Percentiles rank a stretch among this genome's conserved stretches.
Evolutionary conservation across 2,113 vertebrate genomes (phyloP).

Genomic region (Dasyprocta punctata): DNA sequence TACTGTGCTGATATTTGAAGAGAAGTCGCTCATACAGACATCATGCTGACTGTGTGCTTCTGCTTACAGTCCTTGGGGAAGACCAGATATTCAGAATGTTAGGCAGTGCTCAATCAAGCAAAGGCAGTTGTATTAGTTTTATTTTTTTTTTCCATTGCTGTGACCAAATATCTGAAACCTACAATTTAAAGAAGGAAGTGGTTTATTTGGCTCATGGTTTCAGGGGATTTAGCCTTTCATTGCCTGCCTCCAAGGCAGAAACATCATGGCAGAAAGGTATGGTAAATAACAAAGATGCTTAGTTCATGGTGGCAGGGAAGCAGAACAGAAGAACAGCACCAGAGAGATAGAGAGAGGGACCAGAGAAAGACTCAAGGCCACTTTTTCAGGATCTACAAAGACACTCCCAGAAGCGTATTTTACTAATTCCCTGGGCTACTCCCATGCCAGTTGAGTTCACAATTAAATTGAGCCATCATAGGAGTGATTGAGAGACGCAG

Average conservation of each 20-base stretch:
- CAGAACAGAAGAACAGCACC: background rate
- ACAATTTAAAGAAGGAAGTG: background rate
- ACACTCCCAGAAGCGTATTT: background rate
- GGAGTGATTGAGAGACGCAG: background rate
- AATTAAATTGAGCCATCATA: background rate
- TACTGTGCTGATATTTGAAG: background rate
- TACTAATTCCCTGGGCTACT: background rate
- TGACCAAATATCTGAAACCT: background rate
- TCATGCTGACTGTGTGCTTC: background rate
- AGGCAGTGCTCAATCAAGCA: background rate
- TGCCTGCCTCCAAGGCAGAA: background rate
- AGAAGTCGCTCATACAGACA: rapidly evolving
- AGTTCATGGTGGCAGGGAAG: background rate
- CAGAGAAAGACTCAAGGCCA: background rate
- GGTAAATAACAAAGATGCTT: background rate
- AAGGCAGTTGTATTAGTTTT: background rate
- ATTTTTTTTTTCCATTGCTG: background rate
- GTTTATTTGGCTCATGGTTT: background rate
- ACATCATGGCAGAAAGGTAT: background rate
- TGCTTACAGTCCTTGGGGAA: background rate
- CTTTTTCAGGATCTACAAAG: background rate
- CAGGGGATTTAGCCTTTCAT: too few relatives aligned
- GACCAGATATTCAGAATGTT: background rate
- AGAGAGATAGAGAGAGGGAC: background rate
- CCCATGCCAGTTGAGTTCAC: background rate